Conservation (phyloP, 2,113 vertebrate species). For the Arvicanthis niloticus region DNA sequence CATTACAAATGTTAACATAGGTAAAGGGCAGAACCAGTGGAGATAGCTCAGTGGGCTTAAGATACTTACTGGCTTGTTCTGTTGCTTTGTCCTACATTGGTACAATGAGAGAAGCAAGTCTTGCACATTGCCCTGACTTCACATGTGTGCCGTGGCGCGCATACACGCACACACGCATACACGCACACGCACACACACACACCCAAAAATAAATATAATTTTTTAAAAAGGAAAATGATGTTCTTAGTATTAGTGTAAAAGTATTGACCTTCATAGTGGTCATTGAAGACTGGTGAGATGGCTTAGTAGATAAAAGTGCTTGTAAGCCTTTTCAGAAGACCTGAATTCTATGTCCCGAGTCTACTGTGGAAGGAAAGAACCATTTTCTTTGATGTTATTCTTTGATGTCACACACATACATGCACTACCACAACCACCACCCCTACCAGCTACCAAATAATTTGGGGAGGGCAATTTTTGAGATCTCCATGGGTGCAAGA, state of each 20-base stretch:
- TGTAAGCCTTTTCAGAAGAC: neutral
- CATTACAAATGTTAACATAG: neutral
- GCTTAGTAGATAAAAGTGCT: neutral
- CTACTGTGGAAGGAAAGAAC: neutral
- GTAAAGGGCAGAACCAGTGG: neutral
- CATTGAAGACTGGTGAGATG: neutral
- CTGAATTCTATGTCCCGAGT: neutral
- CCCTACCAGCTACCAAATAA: neutral
- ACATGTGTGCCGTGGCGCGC: neutral
- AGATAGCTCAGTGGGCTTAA: neutral
- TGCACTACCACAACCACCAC: too few species aligned
- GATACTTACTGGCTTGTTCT: neutral
- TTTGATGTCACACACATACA: neutral
- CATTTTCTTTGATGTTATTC: neutral
- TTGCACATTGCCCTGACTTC: neutral
- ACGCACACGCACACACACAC: neutral
- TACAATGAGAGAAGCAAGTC: neutral
- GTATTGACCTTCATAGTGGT: neutral
- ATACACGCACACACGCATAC: too few species aligned
- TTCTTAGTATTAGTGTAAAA: constrained; percentile 59
- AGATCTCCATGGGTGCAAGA: constrained; percentile 3
- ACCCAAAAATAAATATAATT: neutral
- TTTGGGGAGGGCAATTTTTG: neutral
- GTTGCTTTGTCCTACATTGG: neutral
- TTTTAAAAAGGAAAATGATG: constrained; percentile 1